Evolutionary conservation across 2,113 vertebrate species (phyloP), one percentile per base, ranked within the genome.

Genomic region (Scolopax mira): DNA sequence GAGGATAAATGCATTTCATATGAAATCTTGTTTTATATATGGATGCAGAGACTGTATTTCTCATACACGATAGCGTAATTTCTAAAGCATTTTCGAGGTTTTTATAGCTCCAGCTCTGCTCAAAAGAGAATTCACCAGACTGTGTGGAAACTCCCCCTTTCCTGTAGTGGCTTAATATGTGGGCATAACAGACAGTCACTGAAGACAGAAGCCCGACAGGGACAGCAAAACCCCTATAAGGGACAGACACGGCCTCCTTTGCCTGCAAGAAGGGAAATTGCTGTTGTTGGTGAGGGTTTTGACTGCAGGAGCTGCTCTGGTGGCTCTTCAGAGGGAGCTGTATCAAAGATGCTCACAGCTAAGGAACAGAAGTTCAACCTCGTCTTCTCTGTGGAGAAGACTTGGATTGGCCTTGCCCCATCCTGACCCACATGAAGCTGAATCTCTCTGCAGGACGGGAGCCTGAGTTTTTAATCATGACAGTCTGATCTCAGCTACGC

Each of bases 1-100:
- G 61, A 89, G 57, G 69, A 92, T 94, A 94, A 95, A 75, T 72
- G 44, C 13, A 57, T 89, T 89, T 72, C 75, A 92, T 79, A 72
- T 77, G 18, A 93, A 94, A 88, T 85, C 41, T 21, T 69, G 51
- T 18, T 79, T 49, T 39, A 37, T 62, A 46, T 74, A 44, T 72
- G 72, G 77, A 55, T 1, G 2, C 21, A 71, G 25, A 57, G n/a
- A 37, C 39, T 64, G 3, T 46, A 79, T 79, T 71, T 90, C 71
- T 93, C 55, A 65, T 52, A 71, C 7, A 52, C 0, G 0, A 22
- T 12, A 61, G 27, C 1, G 5, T 57, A 35, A 87, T 52, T 90
- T 81, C 46, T 17, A 57, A 84, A 75, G n/a, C 5, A 14, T 88
- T 94, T 65, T 7, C 80, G 19, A 89, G 18, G 28, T 9, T 64